Percentiles rank a stretch among this genome's conserved stretches.
phyloP scores from a whole-genome alignment of 2,113 vertebrate genomes.

The Todiramphus chloris region DNA sequence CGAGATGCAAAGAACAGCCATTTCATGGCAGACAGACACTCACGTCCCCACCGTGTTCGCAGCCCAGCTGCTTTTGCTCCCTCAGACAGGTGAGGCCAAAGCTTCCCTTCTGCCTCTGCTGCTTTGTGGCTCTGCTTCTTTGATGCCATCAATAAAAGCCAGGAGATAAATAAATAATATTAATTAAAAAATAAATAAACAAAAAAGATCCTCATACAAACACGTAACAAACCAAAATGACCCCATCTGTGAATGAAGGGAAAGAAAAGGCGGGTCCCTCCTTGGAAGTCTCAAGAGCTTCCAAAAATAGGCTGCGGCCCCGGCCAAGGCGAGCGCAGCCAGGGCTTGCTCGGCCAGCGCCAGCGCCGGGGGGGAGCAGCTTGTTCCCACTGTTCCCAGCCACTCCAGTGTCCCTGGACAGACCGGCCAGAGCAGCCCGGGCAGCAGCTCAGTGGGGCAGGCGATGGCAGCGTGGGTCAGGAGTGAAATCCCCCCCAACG shows the following conservation, averaged over 20 bases:
- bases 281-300: slow-evolving; percentile 36
- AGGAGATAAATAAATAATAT: neutral
- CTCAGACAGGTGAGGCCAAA: accelerated
- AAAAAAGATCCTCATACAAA: neutral
- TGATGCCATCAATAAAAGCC: neutral
- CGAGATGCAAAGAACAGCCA: neutral
- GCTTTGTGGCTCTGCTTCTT: accelerated
- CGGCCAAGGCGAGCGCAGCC: neutral
- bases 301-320: slow-evolving; percentile 19
- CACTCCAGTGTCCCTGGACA: accelerated
- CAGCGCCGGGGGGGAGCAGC: neutral
- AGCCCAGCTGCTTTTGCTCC: neutral
- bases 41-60: neutral
- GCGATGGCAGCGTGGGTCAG: neutral
- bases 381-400: neutral
- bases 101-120: neutral
- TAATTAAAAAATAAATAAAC: neutral
- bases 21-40: neutral
- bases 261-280: neutral
- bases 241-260: slow-evolving; percentile 12
- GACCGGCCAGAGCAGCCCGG: neutral
- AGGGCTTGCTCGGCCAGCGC: neutral
- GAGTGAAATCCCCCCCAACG: neutral
- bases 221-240: neutral
- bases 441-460: neutral